Percentiles rank a stretch among this genome's conserved stretches.
These are phyloP conservation scores for Lasioglossum zephyrum DNA, from an alignment of 2,888 invertebrate species.

Conservation along the genomic window DNA sequence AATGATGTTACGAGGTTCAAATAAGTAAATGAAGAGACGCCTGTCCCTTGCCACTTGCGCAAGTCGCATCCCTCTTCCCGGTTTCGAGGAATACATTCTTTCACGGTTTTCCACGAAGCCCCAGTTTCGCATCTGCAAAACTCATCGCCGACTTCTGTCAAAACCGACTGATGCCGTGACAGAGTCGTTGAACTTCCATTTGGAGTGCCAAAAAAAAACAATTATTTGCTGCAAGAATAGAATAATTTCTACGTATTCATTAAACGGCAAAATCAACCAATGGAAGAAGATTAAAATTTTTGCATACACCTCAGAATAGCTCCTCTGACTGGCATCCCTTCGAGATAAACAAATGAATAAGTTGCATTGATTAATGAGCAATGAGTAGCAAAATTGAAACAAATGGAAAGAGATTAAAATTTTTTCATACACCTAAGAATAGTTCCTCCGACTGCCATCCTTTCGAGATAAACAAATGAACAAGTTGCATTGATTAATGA, in stretches of 20 bases:
- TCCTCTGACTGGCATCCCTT: too few relatives aligned
- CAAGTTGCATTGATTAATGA: too few relatives aligned
- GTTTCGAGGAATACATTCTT: conserved; percentile 32
- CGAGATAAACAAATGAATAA: too few relatives aligned
- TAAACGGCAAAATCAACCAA: background rate
- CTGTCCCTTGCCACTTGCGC: conserved; percentile 26
- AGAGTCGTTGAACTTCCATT: background rate
- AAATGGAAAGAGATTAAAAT: too few relatives aligned
- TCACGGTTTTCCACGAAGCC: conserved; percentile 21
- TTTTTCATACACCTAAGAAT: too few relatives aligned
- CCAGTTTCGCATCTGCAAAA: conserved; percentile 27
- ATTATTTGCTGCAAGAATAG: too few relatives aligned
- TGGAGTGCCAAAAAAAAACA: background rate
- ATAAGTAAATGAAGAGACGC: conserved; percentile 14
- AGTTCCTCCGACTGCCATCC: too few relatives aligned
- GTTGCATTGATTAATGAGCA: too few relatives aligned
- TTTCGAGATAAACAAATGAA: too few relatives aligned
- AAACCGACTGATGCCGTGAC: background rate
- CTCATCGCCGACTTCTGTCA: background rate
- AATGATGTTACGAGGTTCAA: conserved; percentile 22
- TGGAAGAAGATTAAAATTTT: background rate
- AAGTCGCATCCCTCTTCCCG: conserved; percentile 14
- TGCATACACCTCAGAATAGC: too few relatives aligned
- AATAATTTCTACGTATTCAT: background rate
- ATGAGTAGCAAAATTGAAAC: too few relatives aligned